A percentile compares a stretch with the other conserved stretches of the same genome.
These are phyloP conservation scores for Manis crassicaudata DNA, from an alignment of 2,797 vertebrate species.

Conservation along the genomic window DNA sequence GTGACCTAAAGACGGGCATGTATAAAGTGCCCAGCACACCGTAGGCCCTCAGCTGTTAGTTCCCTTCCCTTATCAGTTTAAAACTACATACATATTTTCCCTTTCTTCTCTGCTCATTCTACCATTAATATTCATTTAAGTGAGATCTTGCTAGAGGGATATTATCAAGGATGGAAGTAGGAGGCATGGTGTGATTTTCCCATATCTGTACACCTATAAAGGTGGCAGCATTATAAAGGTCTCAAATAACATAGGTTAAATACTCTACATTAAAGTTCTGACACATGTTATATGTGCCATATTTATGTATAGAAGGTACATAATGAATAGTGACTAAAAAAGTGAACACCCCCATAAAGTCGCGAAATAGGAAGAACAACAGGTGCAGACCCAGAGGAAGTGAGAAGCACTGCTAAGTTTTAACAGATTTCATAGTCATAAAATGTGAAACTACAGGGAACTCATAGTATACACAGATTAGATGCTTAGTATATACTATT, in stretches of 20 bases:
- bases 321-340: not conserved
- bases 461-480: not conserved
- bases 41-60: not conserved
- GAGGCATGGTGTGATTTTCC: not conserved
- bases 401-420: conserved; percentile 10
- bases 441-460: conserved; percentile 19
- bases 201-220: not conserved
- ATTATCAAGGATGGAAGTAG: not conserved
- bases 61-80: not conserved
- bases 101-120: not conserved
- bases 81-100: not conserved
- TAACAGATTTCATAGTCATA: conserved; percentile 1
- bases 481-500: not conserved
- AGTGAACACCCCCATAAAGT: not conserved
- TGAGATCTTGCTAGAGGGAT: conserved; percentile 7
- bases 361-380: not conserved
- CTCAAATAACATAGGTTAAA: conserved; percentile 27
- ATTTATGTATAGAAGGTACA: not conserved
- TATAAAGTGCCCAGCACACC: not conserved
- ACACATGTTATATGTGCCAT: not conserved
- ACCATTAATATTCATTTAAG: not conserved
- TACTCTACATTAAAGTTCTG: not conserved
- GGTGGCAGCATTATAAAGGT: not conserved
- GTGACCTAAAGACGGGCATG: not conserved
- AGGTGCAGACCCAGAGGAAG: not conserved